Conservation (phyloP, 2,797 vertebrate species). For the Myotis myotis region DNA sequence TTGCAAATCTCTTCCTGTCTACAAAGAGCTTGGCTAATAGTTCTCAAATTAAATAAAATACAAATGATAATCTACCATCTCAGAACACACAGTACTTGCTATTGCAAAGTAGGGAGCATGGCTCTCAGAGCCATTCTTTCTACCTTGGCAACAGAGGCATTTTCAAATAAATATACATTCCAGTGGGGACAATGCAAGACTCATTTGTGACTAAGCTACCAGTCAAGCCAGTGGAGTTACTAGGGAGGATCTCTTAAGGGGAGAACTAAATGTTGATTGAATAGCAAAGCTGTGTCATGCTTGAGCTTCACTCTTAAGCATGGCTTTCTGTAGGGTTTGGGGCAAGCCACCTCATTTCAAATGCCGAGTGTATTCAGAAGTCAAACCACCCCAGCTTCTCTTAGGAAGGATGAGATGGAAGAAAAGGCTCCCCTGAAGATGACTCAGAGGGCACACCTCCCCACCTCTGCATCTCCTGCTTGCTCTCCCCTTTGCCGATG, state of each 20-base stretch:
- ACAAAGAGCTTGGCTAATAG: slow-evolving; percentile 41
- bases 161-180: slow-evolving; percentile 67
- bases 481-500: slow-evolving; percentile 10
- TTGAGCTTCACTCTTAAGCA: not conserved
- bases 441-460: not conserved
- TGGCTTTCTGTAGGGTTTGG: slow-evolving; percentile 10
- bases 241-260: slow-evolving; percentile 18
- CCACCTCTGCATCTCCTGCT: not conserved
- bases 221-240: not conserved
- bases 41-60: slow-evolving; percentile 67
- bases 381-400: not conserved
- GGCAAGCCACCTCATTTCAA: not conserved
- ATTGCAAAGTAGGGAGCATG: not conserved
- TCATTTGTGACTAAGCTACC: slow-evolving; percentile 4
- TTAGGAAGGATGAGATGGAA: not conserved
- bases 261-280: not conserved
- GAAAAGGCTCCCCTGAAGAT: not conserved
- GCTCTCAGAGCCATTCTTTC: slow-evolving; percentile 39
- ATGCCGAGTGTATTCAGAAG: not conserved
- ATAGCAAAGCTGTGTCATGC: not conserved
- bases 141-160: slow-evolving; percentile 51
- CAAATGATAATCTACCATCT: slow-evolving; percentile 53
- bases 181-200: slow-evolving; percentile 14
- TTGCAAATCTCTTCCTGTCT: not conserved
- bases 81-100: slow-evolving; percentile 30